Conservation (phyloP, 2,888 invertebrate species). For the Rutpela maculata region DNA sequence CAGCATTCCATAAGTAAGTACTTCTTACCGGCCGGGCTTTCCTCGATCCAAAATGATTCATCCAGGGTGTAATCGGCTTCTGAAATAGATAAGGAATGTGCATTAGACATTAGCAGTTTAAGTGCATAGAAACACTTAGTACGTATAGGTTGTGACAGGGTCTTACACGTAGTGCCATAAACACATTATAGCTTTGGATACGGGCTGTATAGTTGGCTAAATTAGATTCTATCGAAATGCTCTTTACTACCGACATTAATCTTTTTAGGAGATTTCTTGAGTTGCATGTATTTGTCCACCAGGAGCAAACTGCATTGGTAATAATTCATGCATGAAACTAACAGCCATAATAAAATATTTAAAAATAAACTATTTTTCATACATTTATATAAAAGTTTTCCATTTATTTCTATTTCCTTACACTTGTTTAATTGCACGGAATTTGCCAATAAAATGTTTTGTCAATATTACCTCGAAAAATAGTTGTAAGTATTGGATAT, state of each 20-base stretch:
- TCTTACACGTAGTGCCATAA: constrained; percentile 1
- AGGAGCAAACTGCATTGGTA: not conserved
- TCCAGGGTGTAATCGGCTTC: constrained; percentile 95
- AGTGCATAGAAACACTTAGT: constrained; percentile 11
- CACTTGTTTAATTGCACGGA: too few relatives aligned
- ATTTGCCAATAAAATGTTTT: too few relatives aligned
- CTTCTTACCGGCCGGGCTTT: constrained; percentile 90
- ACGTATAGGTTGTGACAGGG: constrained; percentile 17
- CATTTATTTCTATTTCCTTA: too few relatives aligned
- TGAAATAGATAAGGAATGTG: constrained; percentile 77
- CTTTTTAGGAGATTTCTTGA: not conserved
- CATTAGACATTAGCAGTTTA: constrained; percentile 31
- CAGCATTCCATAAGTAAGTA: not conserved
- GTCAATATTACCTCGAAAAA: too few relatives aligned
- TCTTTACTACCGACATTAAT: not conserved
- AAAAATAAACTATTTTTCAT: too few relatives aligned
- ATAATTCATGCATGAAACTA: too few relatives aligned
- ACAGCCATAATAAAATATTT: too few relatives aligned
- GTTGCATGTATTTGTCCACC: not conserved
- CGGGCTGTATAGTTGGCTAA: not conserved
- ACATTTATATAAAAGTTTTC: too few relatives aligned
- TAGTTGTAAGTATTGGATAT: too few relatives aligned
- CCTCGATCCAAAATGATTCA: constrained; percentile 95
- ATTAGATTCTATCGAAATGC: constrained; percentile 17
- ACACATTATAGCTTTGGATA: constrained; percentile 13